Evolutionary conservation across 1,140 invertebrate species (phyloP), one percentile per base, ranked within the genome.

Genomic region (Heliconius himera): DNA sequence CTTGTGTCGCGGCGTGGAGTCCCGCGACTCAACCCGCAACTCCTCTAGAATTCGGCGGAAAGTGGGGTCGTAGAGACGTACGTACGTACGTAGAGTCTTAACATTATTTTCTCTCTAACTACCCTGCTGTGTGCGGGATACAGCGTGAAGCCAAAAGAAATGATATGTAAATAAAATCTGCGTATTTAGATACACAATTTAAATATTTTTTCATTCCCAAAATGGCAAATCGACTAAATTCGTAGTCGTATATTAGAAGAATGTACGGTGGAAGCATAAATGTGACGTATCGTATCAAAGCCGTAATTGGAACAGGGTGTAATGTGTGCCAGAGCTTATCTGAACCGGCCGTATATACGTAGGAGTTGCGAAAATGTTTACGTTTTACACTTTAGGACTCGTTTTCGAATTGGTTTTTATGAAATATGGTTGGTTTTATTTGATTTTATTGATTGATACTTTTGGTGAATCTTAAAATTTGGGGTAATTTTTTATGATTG

Each of bases 251-350:
- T 78, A 81, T 82, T 78, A 83, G 78, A 76, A 79, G 54, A 79
- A 81, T 77, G 60, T 78, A 77, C 79, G 46, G 26, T 76, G 73
- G 49, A 78, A 81, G 71, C 76, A 81, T 80, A 80, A 81, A 80
- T 80, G 73, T 82, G 82, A 85, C 72, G 79, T 83, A 81, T 81
- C 79, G 73, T 82, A 79, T 84, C 73, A 83, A 81, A 81, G 54
- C 66, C 66, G 82, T 82, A 82, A 83, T 85, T 81, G 77, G 79
- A 81, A 80, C 73, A 54, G 74, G 54, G 70, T 76, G 77, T 84
- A 80, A 79, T 81, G 73, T 84, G 79, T 82, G 56, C 83, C 83
- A 76, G 49, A 76, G 80, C 82, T 84, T 83, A 86, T 83, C 80
- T 83, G 66, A 29, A 46, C 49, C 74, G 49, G 56, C 51, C 11